phyloP scores from a whole-genome alignment of 2,113 vertebrate species.

The Podarcis muralis region DNA sequence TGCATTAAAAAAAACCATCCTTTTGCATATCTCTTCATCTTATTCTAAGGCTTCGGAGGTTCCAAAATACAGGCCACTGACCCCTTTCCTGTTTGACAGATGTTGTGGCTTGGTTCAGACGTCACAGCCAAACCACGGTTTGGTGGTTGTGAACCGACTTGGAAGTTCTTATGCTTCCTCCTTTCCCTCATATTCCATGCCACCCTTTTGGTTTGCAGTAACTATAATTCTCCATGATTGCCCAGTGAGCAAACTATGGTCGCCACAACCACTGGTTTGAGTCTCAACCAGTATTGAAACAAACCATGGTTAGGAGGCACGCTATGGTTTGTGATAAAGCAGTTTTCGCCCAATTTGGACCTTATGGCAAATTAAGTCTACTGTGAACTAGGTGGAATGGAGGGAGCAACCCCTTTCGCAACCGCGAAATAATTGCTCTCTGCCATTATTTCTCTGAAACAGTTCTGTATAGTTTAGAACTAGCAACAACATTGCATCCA shows the following conservation, averaged over 20 bases:
- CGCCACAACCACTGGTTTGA: not conserved
- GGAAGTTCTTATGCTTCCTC: not conserved
- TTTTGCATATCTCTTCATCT: not conserved
- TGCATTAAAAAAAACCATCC: not conserved
- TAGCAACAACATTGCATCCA: not conserved
- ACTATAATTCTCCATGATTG: not conserved
- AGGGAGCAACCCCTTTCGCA: not conserved
- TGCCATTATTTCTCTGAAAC: slow-evolving; percentile 27
- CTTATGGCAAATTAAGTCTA: not conserved
- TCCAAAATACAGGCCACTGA: not conserved
- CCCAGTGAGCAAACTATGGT: not conserved
- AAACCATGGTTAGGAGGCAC: not conserved
- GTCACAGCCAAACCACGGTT: not conserved
- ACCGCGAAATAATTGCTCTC: not conserved
- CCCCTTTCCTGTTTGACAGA: not conserved
- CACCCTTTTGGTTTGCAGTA: not conserved
- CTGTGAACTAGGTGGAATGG: not conserved
- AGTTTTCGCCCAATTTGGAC: not conserved
- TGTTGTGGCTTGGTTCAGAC: not conserved
- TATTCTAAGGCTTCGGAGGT: slow-evolving; percentile 18
- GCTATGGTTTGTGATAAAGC: not conserved
- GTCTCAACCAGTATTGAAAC: not conserved
- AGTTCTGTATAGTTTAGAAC: not conserved
- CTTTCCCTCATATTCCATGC: not conserved
- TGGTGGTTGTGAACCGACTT: not conserved